Evolutionary conservation across 2,113 vertebrate species (phyloP), one percentile per base, ranked within the genome.

Genomic region (Orthonyx spaldingii): DNA sequence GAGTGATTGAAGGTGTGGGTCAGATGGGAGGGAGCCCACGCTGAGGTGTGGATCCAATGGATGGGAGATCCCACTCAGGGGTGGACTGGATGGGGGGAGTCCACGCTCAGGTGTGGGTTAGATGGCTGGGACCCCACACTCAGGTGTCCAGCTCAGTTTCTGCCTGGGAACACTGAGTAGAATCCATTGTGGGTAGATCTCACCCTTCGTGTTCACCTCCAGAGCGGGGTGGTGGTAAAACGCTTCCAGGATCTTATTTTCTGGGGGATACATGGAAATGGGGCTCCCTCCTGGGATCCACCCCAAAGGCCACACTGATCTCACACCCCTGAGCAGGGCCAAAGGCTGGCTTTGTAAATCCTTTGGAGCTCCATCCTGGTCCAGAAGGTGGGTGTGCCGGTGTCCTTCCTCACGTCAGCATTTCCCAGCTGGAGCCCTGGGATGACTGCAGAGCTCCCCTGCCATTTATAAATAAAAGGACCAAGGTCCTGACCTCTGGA

Each of bases 281-380:
- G 57, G 20, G 9, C 5, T 71, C 16, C 10, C 8, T 44, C 6
- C 16, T 32, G 41, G 53, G 13, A 26, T 66, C 52, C n/a, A 30
- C 22, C 15, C 0, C 0, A 68, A 37, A 39, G n/a, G n/a, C 28
- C 21, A 8, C 2, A 2, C 20, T 4, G 7, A 11, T 13, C 65
- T 55, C 18, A 13, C 6, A 2, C 1, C 44, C n/a, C 46, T 28
- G 44, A 68, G 75, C 49, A 68, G 10, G 69, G 52, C 42, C 47
- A n/a, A 64, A 26, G 11, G 6, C 16, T 44, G 59, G 20, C 24
- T 74, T 44, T 46, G 50, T 5, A 21, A 56, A 76, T 6, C 30
- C 60, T 71, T 37, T 13, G 52, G 39, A 44, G 23, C 33, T 70
- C 23, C 28, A 28, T 16, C 21, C n/a, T n/a, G n/a, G n/a, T n/a